Conservation (phyloP, 2,113 vertebrate genomes). For the Nyctibius bracteatus region DNA sequence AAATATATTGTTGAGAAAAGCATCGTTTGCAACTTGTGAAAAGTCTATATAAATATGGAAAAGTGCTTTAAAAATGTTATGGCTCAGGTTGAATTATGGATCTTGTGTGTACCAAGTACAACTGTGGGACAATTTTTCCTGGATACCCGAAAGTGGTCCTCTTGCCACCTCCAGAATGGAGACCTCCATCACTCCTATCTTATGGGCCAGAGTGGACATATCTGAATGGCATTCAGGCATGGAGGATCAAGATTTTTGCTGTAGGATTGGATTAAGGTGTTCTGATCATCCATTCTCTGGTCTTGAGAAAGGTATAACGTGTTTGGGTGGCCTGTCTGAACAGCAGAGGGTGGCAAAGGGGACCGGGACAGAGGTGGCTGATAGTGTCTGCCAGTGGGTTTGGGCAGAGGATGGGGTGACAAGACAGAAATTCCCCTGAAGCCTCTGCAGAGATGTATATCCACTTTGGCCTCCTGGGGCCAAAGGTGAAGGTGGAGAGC, state of each 20-base stretch:
- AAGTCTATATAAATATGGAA: not conserved
- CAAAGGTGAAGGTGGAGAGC: not conserved
- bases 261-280: not conserved
- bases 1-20: not conserved
- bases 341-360: not conserved
- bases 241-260: not conserved
- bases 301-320: not conserved
- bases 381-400: not conserved
- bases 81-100: not conserved
- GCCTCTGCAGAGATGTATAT: not conserved
- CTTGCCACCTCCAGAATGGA: not conserved
- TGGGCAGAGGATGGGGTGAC: not conserved
- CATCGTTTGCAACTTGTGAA: not conserved
- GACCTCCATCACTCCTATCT: not conserved
- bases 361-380: accelerated
- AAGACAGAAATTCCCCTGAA: not conserved
- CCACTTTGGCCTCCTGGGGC: not conserved
- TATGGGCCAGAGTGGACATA: not conserved
- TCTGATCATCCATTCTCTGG: not conserved
- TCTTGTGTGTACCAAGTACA: not conserved
- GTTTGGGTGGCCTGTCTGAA: not conserved
- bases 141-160: not conserved
- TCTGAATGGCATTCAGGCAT: not conserved
- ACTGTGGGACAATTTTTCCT: not conserved
- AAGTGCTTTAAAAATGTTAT: not conserved